Percentiles rank a stretch among this genome's conserved stretches.
These are phyloP conservation scores for Arizona elegans DNA, from an alignment of 2,113 vertebrate genomes.

Conservation along the genomic window DNA sequence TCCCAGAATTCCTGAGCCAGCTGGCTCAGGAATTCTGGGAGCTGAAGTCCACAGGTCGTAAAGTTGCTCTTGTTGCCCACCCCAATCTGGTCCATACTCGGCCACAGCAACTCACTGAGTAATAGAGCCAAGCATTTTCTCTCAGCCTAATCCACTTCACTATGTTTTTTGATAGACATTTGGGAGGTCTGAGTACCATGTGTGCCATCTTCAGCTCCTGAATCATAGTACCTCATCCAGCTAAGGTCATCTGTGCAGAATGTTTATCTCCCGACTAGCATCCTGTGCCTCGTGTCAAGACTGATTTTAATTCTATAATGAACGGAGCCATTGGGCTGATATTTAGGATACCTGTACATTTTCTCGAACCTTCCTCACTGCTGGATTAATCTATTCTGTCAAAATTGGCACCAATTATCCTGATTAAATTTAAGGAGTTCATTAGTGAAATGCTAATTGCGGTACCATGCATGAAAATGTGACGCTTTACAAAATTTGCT, in stretches of 20 bases:
- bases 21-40: too few species aligned
- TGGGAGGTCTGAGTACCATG: background rate
- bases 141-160: background rate
- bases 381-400: constrained; percentile 49
- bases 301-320: background rate
- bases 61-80: too few species aligned
- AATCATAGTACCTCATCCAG: background rate
- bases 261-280: background rate
- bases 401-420: constrained; percentile 52
- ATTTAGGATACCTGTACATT: constrained; percentile 1
- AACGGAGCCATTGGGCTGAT: background rate
- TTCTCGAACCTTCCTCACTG: constrained; percentile 48
- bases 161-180: background rate
- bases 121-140: background rate
- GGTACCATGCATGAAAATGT: constrained; percentile 51
- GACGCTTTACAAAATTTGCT: constrained; percentile 53
- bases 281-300: background rate
- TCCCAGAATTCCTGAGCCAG: too few species aligned
- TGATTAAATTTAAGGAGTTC: constrained; percentile 65
- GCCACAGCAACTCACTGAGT: background rate
- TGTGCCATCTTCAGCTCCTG: background rate
- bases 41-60: too few species aligned
- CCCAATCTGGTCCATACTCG: background rate
- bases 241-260: background rate
- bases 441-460: constrained; percentile 70